Percentiles rank a stretch among this genome's conserved stretches.
These are phyloP conservation scores for Aurelia sp. DNA, from an alignment of 30 jellyfish, hydroid and myxozoan genomes.

Conservation along the genomic window DNA sequence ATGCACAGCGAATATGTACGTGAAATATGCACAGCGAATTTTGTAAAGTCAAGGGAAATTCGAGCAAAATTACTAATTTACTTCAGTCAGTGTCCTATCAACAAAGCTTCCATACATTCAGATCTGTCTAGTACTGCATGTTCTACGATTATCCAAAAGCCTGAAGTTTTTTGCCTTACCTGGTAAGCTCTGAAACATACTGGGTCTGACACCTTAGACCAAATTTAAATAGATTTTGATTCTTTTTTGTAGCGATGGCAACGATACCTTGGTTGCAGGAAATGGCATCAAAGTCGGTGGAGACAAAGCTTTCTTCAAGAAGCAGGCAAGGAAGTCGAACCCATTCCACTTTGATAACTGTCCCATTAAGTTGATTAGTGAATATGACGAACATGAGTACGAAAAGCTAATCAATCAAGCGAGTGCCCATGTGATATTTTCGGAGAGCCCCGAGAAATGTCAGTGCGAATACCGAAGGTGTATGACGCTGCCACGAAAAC, in stretches of 20 bases:
- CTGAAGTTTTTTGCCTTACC: no score
- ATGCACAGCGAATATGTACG: no score
- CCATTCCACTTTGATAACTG: constrained; percentile 78
- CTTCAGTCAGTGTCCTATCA: no score
- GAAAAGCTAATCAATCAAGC: constrained; percentile 52
- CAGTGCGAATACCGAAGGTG: constrained; percentile 56
- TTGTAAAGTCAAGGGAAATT: no score
- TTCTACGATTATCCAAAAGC: no score
- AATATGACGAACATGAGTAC: constrained; percentile 29
- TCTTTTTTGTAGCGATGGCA: constrained; percentile 59
- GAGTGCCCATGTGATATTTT: constrained; percentile 73
- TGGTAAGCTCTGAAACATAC: no score
- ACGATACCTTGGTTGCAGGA: not conserved
- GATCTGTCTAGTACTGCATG: no score
- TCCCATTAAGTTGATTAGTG: constrained; percentile 63
- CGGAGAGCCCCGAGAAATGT: constrained; percentile 64
- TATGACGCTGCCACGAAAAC: constrained; percentile 83
- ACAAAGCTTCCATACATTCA: no score
- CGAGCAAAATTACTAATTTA: no score
- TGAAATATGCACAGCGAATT: no score
- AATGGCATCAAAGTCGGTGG: constrained; percentile 43
- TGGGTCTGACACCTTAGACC: not conserved
- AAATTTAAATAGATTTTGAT: not conserved
- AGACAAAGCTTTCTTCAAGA: constrained; percentile 31
- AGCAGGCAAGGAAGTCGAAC: constrained; percentile 40